Conservation (phyloP, 2,888 invertebrate species). For the Reticulitermes lucifugus region DNA sequence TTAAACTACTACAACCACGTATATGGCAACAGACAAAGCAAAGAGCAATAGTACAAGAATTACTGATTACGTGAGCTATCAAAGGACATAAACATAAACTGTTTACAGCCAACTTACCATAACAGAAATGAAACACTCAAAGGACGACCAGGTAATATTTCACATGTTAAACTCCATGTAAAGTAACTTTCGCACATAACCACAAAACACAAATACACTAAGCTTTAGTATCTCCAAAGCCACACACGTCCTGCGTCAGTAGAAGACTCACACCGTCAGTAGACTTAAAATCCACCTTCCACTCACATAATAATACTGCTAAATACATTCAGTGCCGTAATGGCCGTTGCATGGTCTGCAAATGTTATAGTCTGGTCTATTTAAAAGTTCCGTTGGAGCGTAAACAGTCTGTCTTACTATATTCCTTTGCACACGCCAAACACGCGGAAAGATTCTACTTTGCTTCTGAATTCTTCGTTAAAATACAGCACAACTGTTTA, state of each 20-base stretch:
- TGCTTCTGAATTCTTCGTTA: neutral
- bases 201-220: neutral
- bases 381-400: slow-evolving; percentile 19
- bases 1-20: no score
- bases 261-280: neutral
- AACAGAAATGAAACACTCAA: slow-evolving; percentile 5
- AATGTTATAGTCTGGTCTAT: neutral
- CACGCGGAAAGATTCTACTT: neutral
- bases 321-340: slow-evolving; percentile 12
- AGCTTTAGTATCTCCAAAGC: neutral
- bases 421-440: neutral
- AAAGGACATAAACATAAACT: neutral
- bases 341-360: neutral
- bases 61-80: no score
- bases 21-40: no score
- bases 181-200: neutral
- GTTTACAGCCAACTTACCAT: slow-evolving; percentile 11
- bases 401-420: neutral
- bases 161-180: neutral
- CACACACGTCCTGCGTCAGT: neutral
- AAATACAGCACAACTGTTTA: neutral
- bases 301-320: slow-evolving; percentile 11
- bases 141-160: neutral
- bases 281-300: slow-evolving; percentile 9
- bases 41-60: no score